A percentile compares a stretch with the other conserved stretches of the same genome.
phyloP scores from a whole-genome alignment of 1,140 invertebrate genomes.

The Trypoxylus dichotomus region DNA sequence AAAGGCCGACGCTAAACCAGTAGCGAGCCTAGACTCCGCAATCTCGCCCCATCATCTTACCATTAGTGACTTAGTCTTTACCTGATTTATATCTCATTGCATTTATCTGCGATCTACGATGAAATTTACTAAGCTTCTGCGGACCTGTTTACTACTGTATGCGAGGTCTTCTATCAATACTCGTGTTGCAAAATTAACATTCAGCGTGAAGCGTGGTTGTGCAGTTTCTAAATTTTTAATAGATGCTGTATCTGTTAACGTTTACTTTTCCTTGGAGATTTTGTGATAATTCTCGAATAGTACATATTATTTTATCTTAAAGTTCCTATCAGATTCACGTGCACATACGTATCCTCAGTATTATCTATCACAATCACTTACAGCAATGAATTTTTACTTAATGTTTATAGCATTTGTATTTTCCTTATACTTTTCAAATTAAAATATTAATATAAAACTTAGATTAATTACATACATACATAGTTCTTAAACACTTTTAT shows the following conservation, averaged over 20 bases:
- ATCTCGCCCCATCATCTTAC: slow-evolving; percentile 25
- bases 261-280: background rate
- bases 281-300: background rate
- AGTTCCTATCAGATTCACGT: too few relatives aligned
- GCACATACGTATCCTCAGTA: too few relatives aligned
- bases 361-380: too few relatives aligned
- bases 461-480: too few relatives aligned
- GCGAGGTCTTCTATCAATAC: background rate
- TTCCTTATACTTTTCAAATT: too few relatives aligned
- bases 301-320: too few relatives aligned
- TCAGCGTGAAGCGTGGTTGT: background rate
- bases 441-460: too few relatives aligned
- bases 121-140: slow-evolving; percentile 18
- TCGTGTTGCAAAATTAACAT: slow-evolving; percentile 9
- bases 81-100: slow-evolving; percentile 25
- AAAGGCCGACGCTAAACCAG: slow-evolving; percentile 23
- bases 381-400: too few relatives aligned
- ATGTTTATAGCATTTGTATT: too few relatives aligned
- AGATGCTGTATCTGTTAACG: background rate
- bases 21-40: slow-evolving; percentile 22
- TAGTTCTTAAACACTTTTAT: too few relatives aligned
- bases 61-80: slow-evolving; percentile 26
- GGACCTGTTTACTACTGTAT: background rate
- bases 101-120: slow-evolving; percentile 21
- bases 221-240: background rate